Base-by-base conservation (phyloP, 2,113 vertebrate species). In the Lepus europaeus region DNA sequence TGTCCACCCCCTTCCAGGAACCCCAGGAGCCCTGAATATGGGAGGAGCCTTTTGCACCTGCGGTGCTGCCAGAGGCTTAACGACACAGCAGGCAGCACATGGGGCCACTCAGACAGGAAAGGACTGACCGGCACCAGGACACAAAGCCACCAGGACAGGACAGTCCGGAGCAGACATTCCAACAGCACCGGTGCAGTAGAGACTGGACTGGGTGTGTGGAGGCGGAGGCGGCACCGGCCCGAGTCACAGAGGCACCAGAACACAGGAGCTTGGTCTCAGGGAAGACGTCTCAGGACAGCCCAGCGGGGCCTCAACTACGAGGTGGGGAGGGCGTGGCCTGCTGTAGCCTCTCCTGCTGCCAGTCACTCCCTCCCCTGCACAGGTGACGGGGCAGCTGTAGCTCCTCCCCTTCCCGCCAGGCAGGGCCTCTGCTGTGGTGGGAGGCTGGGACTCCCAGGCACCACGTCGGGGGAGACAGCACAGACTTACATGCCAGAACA, bases 121-220 rank as follows among this genome's bases (percentile, higher is more conserved):
- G 23, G 31, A 59, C 23, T 22, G 31, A 53, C 11, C 0, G 0
- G 1, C 12, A 51, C 9, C 39, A 33, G 17, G 33, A 33, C 3
- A 70, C 78, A 70, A 33, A 87, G 10, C 36, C 89, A 81, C 64
- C n/a, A 61, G 73, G 56, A 31, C n/a, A 61, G 73, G 56, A 31
- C 64, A 19, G 49, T 59, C 51, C 59, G 14, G 36, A 72, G 39
- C 6, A 81, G 49, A 45, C 17, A 3, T 23, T 9, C 36, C 31
- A 13, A 27, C 23, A 36, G 36, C 4, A 23, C 39, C 8, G 8
- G 9, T 1, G 6, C 45, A 45, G 36, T 49, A 31, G 1, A 74
- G 61, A 33, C 51, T 63, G 63, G 45, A n/a, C 19, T 25, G 9
- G 17, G 11, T 4, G 12, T 6, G 36, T 6, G 61, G 59, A 8